phyloP scores from a whole-genome alignment of 2,113 vertebrate species.

The Gracilinanus agilis region DNA sequence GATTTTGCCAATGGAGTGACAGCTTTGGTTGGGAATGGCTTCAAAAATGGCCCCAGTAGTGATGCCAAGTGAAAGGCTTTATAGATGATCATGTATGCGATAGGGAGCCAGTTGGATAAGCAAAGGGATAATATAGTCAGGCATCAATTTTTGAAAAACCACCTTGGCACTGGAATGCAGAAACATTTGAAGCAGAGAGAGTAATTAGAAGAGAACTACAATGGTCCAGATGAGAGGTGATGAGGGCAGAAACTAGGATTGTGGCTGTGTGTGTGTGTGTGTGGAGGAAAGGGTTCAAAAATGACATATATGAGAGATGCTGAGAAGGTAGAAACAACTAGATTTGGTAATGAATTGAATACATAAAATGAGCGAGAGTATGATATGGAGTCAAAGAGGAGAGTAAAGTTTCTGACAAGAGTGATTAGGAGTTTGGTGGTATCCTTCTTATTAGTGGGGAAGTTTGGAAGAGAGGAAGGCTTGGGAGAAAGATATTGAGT shows the following conservation, averaged over 20 bases:
- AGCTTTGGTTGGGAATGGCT: not conserved
- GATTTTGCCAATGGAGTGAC: not conserved
- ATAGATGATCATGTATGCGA: not conserved
- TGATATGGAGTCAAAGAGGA: not conserved
- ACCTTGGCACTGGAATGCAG: not conserved
- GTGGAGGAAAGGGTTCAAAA: not conserved
- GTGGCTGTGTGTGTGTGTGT: not conserved
- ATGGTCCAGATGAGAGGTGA: not conserved
- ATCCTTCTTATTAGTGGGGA: not conserved
- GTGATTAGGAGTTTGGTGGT: not conserved
- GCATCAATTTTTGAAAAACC: not conserved
- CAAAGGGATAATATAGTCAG: not conserved
- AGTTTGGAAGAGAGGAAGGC: not conserved
- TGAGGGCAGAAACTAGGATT: not conserved
- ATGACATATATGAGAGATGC: not conserved
- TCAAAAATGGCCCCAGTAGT: not conserved
- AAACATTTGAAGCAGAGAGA: not conserved
- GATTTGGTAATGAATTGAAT: not conserved
- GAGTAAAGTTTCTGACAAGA: not conserved
- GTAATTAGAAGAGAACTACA: not conserved
- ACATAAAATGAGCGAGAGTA: not conserved
- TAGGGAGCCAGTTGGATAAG: not conserved
- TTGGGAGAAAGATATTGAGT: not conserved
- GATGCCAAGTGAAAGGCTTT: not conserved
- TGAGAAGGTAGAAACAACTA: not conserved